Evolutionary conservation across 2,113 vertebrate genomes (phyloP), one percentile per base, ranked within the genome.

Genomic region (Hypomesus transpacificus): DNA sequence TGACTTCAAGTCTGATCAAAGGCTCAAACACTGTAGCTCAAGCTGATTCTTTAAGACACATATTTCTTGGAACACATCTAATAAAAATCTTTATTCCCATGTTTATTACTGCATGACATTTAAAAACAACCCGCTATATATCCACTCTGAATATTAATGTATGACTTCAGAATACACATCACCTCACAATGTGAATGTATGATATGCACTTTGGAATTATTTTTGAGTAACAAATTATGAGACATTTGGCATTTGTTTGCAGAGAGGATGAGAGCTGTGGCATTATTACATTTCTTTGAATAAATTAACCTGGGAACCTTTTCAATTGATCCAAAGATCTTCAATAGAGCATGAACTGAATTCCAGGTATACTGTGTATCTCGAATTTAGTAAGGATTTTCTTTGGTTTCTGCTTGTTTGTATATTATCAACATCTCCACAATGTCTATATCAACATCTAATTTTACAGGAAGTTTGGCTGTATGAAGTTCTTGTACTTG

Each of bases 51-150:
- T 54, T 54, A 22, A 73, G 75, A 75, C 75, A 17, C 21, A 69
- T 20, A 26, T 4, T 67, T 67, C 20, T 51, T n/a, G 31, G 31
- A 14, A 63, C 46, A 62, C 39, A 71, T 34, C 34, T 22, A 34
- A 68, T 59, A 65, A 65, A 77, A 57, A 74, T 63, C n/a, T 52
- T 60, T 75, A 82, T 68, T 59, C 75, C 18, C 65, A 69, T 86
- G 82, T 87, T 87, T 87, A 89, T 89, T 88, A 86, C 66, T 66
- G 73, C 22, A 59, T 92, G 89, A 82, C 91, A 92, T 92, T 92
- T 80, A 62, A 76, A 84, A 90, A 80, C 67, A 81, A 84, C 73
- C 66, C 71, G 66, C 66, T 77, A 76, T 76, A 76, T 76, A 74
- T 83, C 74, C 75, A 77, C 82, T 83, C 79, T 83, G 73, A 82